Evolutionary conservation across 2,888 invertebrate species (phyloP).

Genomic region (Drosophila meridionalis): DNA sequence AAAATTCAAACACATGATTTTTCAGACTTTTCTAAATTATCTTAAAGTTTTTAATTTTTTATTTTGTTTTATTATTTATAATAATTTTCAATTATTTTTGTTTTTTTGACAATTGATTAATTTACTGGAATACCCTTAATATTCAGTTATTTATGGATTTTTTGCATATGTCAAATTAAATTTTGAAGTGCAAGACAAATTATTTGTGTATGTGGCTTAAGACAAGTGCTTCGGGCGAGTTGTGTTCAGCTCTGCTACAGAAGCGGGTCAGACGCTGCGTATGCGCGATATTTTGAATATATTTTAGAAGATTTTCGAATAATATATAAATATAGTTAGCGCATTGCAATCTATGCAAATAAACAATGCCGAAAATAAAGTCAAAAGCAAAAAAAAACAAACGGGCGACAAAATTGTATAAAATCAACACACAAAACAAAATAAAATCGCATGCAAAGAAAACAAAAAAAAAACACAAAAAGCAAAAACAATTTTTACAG

Average conservation of each 20-base stretch:
- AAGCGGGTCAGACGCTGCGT: constrained; percentile 24
- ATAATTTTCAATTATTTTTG: too few relatives aligned
- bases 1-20: too few relatives aligned
- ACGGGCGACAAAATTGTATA: constrained; percentile 43
- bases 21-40: too few relatives aligned
- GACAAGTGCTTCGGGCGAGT: neutral
- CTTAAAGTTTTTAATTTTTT: too few relatives aligned
- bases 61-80: neutral
- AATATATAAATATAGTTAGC: constrained; percentile 45
- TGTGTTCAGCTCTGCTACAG: neutral
- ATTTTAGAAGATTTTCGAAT: constrained; percentile 15
- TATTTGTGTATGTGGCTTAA: neutral
- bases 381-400: constrained; percentile 8
- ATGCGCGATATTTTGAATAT: constrained; percentile 30
- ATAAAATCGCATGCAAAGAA: constrained; percentile 8
- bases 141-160: too few relatives aligned
- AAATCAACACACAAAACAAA: constrained; percentile 8
- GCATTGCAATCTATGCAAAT: constrained; percentile 40
- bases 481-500: constrained; percentile 57
- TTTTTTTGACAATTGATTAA: neutral
- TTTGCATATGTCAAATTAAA: constrained; percentile 1
- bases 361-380: constrained; percentile 58
- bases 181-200: neutral
- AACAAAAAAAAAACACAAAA: neutral
- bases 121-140: neutral